Evolutionary conservation across 2,113 vertebrate species (phyloP).

Genomic region (Mormyrus iriodes): DNA sequence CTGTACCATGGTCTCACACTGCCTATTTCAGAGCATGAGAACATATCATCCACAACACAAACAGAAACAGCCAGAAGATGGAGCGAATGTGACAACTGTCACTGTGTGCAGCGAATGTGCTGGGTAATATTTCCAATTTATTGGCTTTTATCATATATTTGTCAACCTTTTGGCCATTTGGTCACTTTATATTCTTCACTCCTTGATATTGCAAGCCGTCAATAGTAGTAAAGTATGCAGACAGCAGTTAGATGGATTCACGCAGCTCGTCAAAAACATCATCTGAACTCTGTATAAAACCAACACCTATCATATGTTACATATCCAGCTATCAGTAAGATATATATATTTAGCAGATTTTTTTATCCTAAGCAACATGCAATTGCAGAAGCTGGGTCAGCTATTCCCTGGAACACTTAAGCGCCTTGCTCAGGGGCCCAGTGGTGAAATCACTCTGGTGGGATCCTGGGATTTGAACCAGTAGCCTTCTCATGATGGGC

Average conservation of each 20-base stretch:
- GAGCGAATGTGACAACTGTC: background rate
- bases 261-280: background rate
- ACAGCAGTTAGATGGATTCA: background rate
- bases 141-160: background rate
- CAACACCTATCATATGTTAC: background rate
- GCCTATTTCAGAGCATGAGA: background rate
- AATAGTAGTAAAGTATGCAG: background rate
- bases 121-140: background rate
- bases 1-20: background rate
- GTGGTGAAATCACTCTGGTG: background rate
- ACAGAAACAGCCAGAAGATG: background rate
- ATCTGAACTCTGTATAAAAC: background rate
- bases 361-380: background rate
- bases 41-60: background rate
- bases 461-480: background rate
- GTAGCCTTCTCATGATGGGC: background rate
- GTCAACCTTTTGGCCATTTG: background rate
- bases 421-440: background rate
- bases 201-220: background rate
- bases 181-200: background rate
- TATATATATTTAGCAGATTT: background rate
- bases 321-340: background rate
- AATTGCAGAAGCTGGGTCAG: background rate
- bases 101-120: background rate
- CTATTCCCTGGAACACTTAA: background rate